A percentile compares a stretch with the other conserved stretches of the same genome.
These are phyloP conservation scores for Sus cebifrons DNA, from an alignment of 2,797 vertebrate species.

Conservation along the genomic window DNA sequence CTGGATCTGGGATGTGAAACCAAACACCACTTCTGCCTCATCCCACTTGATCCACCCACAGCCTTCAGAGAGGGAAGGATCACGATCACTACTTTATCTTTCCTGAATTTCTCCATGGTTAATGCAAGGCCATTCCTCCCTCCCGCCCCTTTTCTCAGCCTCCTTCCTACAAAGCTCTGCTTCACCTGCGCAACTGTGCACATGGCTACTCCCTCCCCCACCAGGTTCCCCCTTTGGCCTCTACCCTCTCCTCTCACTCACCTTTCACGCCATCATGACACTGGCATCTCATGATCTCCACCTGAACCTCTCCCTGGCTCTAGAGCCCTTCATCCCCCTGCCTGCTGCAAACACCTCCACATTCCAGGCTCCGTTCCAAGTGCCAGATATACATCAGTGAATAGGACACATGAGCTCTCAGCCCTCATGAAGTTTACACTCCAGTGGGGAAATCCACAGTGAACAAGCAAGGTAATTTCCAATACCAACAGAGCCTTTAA, in stretches of 20 bases:
- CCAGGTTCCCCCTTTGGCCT: neutral
- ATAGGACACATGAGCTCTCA: neutral
- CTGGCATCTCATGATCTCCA: neutral
- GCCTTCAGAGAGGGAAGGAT: neutral
- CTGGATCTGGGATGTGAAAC: neutral
- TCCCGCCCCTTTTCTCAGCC: neutral
- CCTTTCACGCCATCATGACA: neutral
- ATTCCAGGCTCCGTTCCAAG: neutral
- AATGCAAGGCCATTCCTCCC: neutral
- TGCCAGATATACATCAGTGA: fast-evolving
- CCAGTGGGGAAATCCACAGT: neutral
- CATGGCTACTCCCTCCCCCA: no score
- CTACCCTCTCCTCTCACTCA: neutral
- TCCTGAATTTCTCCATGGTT: neutral
- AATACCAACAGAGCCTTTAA: neutral
- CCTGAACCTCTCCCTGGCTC: neutral
- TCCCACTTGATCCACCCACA: neutral
- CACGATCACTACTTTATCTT: neutral
- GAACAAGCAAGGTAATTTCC: neutral
- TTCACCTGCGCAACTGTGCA: neutral
- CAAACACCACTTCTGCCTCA: neutral
- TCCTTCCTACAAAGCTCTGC: neutral
- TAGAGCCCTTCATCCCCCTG: neutral
- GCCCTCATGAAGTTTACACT: neutral
- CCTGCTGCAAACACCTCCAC: neutral